Evolutionary conservation across 2,797 vertebrate species (phyloP), one percentile per base, ranked within the genome.

Genomic region (Morus bassanus): DNA sequence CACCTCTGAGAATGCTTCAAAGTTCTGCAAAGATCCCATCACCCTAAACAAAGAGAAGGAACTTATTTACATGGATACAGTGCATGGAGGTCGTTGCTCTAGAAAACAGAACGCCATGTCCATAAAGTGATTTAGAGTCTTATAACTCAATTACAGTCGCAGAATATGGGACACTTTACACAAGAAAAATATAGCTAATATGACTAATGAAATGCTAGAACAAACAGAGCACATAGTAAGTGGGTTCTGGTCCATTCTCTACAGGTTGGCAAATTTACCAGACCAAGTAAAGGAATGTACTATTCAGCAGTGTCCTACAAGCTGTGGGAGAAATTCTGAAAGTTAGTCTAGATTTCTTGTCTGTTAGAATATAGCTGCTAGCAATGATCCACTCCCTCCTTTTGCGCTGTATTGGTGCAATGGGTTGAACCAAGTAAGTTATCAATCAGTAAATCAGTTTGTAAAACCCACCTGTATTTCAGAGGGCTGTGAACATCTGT

Each of bases 401-500:
- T 18, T 13, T 50, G 43, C 1, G 2, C 75, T 54, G 15, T 6
- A 0, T 0, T 28, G 63, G 35, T 37, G 39, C 51, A 16, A 37
- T 1, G 19, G 31, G 27, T 14, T 18, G 41, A 35, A 39, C 8
- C n/a, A 13, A 13, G 16, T 1, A 2, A 88, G 27, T 25, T 35
- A 18, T 6, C 28, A 10, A 1, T 39, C 16, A 45, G 50, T 13
- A 33, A 65, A 69, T 8, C 15, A 19, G 46, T 41, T 31, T 2
- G 8, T 27, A 35, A 59, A 80, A 75, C 96, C 94, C 97, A 99
- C 99, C 99, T 99, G 98, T 99, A 99, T 94, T 99, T 99, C 90
- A 99, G 98, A 67, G 99, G 99, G 95, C 99, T 99, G 98, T 99
- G 99, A 30, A 98, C 98, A 13, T 99, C 99, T 1, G 99, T 99